These are phyloP conservation scores for Athene noctua DNA, from an alignment of 2,113 vertebrate species.

Conservation along the genomic window DNA sequence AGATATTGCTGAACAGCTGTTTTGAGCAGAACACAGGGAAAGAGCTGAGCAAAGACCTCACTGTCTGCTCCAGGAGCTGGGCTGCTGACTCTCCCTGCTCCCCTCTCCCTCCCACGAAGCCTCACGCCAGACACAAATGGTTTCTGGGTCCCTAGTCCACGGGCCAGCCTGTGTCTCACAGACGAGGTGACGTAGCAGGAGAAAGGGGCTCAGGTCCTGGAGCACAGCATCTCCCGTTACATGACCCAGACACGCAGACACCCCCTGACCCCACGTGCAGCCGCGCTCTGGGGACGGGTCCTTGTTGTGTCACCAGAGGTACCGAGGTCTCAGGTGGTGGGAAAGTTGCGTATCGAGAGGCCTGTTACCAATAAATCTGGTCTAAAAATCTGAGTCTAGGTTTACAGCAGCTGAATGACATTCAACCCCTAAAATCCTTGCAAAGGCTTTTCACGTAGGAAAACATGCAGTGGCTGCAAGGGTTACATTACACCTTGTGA, in stretches of 20 bases:
- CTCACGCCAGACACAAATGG: rapidly evolving
- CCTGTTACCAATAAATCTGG: not conserved
- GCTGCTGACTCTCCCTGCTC: not conserved
- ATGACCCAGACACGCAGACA: rapidly evolving
- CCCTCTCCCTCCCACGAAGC: not conserved
- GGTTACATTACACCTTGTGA: conserved; percentile 47
- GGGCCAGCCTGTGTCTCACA: rapidly evolving
- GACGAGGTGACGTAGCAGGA: not conserved
- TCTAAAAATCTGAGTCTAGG: not conserved
- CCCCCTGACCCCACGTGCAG: not conserved
- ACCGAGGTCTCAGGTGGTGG: rapidly evolving
- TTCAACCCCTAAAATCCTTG: not conserved
- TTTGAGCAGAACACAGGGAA: not conserved
- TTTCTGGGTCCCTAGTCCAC: not conserved
- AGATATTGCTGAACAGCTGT: not conserved
- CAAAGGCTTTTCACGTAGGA: not conserved
- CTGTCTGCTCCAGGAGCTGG: not conserved
- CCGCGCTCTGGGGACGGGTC: not conserved
- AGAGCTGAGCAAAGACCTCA: not conserved
- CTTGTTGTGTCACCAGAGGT: rapidly evolving
- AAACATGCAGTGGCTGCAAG: not conserved
- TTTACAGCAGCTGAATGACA: not conserved
- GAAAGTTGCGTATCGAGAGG: not conserved
- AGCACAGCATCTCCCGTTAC: not conserved
- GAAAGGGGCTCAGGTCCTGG: not conserved